Evolutionary conservation across 2,113 vertebrate genomes (phyloP).

Genomic region (Trematomus loennbergii): DNA sequence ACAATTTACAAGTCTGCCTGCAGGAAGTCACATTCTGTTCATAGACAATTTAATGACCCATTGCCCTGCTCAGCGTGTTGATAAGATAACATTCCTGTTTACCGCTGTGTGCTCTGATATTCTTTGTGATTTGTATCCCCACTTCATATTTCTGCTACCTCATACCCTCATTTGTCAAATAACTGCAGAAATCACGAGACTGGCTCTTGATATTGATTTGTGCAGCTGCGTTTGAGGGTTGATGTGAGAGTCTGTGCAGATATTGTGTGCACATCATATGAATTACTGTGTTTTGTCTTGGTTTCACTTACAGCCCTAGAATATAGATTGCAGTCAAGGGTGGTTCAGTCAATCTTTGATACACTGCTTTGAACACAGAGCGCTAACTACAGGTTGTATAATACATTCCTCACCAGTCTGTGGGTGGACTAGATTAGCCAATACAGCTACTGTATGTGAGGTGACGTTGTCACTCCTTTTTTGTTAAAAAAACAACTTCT

Average conservation of each 20-base stretch:
- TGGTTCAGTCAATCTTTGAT: conserved; percentile 54
- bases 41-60: conserved; percentile 42
- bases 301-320: conserved; percentile 33
- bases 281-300: conserved; percentile 12
- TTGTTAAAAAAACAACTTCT: conserved; percentile 31
- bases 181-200: conserved; percentile 38
- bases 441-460: conserved; percentile 24
- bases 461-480: conserved; percentile 64
- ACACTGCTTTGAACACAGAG: conserved; percentile 54
- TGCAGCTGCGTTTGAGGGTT: conserved; percentile 16
- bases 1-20: conserved; percentile 25
- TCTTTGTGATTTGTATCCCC: conserved; percentile 9
- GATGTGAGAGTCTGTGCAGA: neutral
- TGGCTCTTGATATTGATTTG: conserved; percentile 44
- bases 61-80: conserved; percentile 6
- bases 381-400: conserved; percentile 64
- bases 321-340: conserved; percentile 45
- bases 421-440: conserved; percentile 76
- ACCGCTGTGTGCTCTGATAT: conserved; percentile 20
- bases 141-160: conserved; percentile 25
- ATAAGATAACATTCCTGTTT: conserved; percentile 9
- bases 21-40: conserved; percentile 40
- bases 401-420: conserved; percentile 62
- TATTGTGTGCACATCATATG: neutral
- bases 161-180: conserved; percentile 38